phyloP scores from a whole-genome alignment of 2,113 vertebrate species.

The Arvicanthis niloticus region DNA sequence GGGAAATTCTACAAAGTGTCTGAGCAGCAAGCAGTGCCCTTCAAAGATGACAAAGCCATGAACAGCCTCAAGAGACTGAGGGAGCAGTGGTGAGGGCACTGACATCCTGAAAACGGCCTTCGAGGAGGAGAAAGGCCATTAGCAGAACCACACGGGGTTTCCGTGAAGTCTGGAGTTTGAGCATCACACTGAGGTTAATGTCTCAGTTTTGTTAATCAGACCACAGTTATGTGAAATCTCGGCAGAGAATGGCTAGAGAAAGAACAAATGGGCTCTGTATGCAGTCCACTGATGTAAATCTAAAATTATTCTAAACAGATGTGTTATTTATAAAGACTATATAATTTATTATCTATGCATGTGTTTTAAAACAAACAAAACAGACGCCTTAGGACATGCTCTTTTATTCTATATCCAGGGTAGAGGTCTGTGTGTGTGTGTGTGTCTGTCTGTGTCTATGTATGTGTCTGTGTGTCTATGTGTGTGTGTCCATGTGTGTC shows the following conservation, averaged over 20 bases:
- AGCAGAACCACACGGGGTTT: not conserved
- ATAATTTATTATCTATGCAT: not conserved
- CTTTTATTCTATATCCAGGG: not conserved
- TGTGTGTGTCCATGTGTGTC: fast-evolving
- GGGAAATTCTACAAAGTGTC: not conserved
- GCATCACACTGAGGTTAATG: not conserved
- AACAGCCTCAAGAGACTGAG: not conserved
- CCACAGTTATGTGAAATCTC: not conserved
- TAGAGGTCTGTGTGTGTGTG: not conserved
- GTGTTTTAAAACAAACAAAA: not conserved
- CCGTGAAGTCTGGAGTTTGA: not conserved
- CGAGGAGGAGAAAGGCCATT: not conserved
- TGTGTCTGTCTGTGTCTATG: not conserved
- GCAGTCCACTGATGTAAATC: not conserved
- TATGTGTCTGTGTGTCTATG: not conserved
- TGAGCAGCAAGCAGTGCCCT: not conserved
- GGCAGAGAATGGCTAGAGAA: not conserved
- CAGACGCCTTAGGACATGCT: not conserved
- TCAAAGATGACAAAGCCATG: not conserved
- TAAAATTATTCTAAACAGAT: not conserved
- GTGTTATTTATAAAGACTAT: not conserved
- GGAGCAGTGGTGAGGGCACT: not conserved
- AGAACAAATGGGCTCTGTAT: not conserved
- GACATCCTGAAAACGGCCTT: not conserved
- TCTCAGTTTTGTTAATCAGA: conserved; percentile 18